Conservation (phyloP, 2,888 invertebrate species). For the Hirtodrosophila confusa region DNA sequence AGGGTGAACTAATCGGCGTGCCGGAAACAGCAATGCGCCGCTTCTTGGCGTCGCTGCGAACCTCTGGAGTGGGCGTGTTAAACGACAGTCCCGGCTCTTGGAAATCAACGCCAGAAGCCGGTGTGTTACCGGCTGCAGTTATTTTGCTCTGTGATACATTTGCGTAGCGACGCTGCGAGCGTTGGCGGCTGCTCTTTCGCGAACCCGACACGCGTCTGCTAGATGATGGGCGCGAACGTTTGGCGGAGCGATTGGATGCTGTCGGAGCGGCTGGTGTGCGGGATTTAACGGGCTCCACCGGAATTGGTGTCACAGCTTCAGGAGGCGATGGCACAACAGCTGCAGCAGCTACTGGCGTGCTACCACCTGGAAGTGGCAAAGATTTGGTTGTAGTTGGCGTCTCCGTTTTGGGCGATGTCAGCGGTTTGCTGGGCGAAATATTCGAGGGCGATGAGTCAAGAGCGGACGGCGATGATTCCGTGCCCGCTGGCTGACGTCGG, state of each 20-base stretch:
- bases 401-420: slow-evolving; percentile 20
- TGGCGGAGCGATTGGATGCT: slow-evolving; percentile 32
- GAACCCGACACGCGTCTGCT: slow-evolving; percentile 83
- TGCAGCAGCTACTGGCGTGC: slow-evolving; percentile 8
- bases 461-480: slow-evolving; percentile 26
- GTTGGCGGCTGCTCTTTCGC: slow-evolving; percentile 82
- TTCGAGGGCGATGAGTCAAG: slow-evolving; percentile 34
- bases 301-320: background rate
- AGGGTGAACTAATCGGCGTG: slow-evolving; percentile 73
- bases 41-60: slow-evolving; percentile 64
- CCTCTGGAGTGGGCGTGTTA: slow-evolving; percentile 76
- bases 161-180: slow-evolving; percentile 79
- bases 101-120: slow-evolving; percentile 51
- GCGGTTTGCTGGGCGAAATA: slow-evolving; percentile 36
- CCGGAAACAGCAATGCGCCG: slow-evolving; percentile 56
- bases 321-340: slow-evolving; percentile 6
- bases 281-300: background rate
- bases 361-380: background rate
- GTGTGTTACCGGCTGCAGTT: slow-evolving; percentile 1
- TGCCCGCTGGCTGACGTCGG: slow-evolving; percentile 44
- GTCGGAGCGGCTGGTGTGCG: background rate
- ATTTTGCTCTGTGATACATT: slow-evolving; percentile 51
- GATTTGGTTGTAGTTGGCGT: slow-evolving; percentile 7
- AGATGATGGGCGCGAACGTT: slow-evolving; percentile 82
- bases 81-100: slow-evolving; percentile 82